Conservation (phyloP, 2,888 invertebrate genomes). For the Lithophane socia region DNA sequence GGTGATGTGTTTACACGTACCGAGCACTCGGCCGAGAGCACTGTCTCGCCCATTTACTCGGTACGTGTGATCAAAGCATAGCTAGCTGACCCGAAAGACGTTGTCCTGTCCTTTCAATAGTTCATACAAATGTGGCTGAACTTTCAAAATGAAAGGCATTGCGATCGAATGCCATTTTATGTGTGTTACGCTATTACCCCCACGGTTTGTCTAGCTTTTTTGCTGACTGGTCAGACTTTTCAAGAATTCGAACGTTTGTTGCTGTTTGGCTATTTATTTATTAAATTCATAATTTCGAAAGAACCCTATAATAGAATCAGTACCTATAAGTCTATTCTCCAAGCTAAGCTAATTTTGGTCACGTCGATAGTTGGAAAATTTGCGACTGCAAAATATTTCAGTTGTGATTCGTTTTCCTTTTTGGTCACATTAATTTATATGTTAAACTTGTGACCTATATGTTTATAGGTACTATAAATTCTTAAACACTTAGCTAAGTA, state of each 20-base stretch:
- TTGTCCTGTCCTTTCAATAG: no score
- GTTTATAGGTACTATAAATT: constrained; percentile 3
- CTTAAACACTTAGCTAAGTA: not conserved
- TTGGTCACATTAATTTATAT: not conserved
- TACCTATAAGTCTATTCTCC: not conserved
- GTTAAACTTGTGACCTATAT: not conserved
- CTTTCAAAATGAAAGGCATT: not conserved
- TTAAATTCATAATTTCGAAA: not conserved
- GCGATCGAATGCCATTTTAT: not conserved
- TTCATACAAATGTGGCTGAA: no score
- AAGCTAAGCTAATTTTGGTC: not conserved
- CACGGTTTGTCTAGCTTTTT: not conserved
- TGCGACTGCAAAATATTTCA: not conserved
- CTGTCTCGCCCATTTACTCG: no score
- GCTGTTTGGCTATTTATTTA: not conserved
- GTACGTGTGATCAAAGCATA: no score
- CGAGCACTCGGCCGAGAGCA: no score
- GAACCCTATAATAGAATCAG: not conserved
- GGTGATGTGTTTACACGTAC: no score
- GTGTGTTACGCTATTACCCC: not conserved
- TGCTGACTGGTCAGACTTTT: not conserved
- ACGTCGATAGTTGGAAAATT: constrained; percentile 1
- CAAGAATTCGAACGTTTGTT: not conserved
- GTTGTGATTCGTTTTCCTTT: constrained; percentile 16
- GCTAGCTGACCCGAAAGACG: no score